Percentiles rank a stretch among this genome's conserved stretches.
phyloP scores from a whole-genome alignment of 1,140 invertebrate species.

The Steinernema khuongi region DNA sequence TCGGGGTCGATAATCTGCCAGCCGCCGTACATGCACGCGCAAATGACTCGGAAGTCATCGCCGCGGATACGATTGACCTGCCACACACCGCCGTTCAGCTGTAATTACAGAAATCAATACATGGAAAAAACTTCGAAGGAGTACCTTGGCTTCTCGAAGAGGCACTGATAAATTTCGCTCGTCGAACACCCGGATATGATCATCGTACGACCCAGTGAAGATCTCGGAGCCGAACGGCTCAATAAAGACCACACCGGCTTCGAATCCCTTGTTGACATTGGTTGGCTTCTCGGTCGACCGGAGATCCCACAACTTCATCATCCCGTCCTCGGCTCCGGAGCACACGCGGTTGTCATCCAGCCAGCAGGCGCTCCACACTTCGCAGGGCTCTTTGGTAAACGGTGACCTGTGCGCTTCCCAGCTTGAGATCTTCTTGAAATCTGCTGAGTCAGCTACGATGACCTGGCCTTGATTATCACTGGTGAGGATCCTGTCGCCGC shows the following conservation, averaged over 20 bases:
- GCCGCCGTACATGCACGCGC: slow-evolving; percentile 36
- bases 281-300: neutral
- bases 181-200: slow-evolving; percentile 24
- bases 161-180: neutral
- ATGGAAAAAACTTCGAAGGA: neutral
- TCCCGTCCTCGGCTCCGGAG: slow-evolving; percentile 27
- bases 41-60: slow-evolving; percentile 5
- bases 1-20: slow-evolving; percentile 24
- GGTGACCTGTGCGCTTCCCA: slow-evolving; percentile 29
- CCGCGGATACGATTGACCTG: slow-evolving; percentile 14
- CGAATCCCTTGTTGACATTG: slow-evolving; percentile 27
- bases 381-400: slow-evolving; percentile 28
- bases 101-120: slow-evolving; percentile 14
- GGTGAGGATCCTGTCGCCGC: neutral
- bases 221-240: slow-evolving; percentile 4
- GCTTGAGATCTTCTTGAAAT: neutral
- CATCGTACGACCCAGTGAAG: slow-evolving; percentile 28
- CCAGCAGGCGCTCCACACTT: slow-evolving; percentile 27
- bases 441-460: slow-evolving; percentile 13
- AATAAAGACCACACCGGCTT: slow-evolving; percentile 33
- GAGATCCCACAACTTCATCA: slow-evolving; percentile 28
- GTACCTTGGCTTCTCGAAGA: slow-evolving; percentile 25
- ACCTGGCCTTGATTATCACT: slow-evolving; percentile 17
- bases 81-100: slow-evolving; percentile 31
- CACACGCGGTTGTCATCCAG: slow-evolving; percentile 21